Base-by-base conservation (phyloP, 2,888 invertebrate genomes). In the Sesia bembeciformis region DNA sequence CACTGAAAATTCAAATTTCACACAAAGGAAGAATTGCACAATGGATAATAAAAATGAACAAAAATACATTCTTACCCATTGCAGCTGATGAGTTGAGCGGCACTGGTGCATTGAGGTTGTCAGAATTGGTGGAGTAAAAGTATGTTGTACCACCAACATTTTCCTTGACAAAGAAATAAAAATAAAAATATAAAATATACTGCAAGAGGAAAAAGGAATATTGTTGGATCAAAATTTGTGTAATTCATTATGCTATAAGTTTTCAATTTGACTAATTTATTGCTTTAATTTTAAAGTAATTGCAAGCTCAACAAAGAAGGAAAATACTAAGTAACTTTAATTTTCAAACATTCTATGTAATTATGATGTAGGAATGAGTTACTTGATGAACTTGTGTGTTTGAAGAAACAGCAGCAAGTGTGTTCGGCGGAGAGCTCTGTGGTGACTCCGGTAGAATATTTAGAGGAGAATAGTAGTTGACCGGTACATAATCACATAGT, bases 111-210 rank as follows among this genome's bases (percentile, higher is more conserved):
- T 88, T 86, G 60, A 87, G 73, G 60, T 82, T 80, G 67, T 91
- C 92, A 57, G 90, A 82, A 51, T 81, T 86, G 58, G 94, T 92
- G 43, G 94, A 92, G 80, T 97, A 98, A 84, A 97, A 98, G 81
- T 98, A 98, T 52, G 98, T 98, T 8, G 98, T 98, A 40, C 98
- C 98, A 55, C 97, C 97, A 59, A 96, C 96, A 90, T 96, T 96
- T 84, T 96, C 96, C 93, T 96, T 23, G 23, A 46, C 46, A 8
- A 4, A 46, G n/a, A 46, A 49, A 72, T 50, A 1, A 23, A 23
- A 23, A 23, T 23, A 1, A 23, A 23, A 23, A 23, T 23, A 23
- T 23, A 23, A 23, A 23, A 23, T 23, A 23, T 23, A 23, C 23
- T 23, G 23, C 23, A 23, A 23, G 23, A 23, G 23, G 2, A 23